Conservation (phyloP, 2,797 vertebrate species). For the Ciconia nigra region DNA sequence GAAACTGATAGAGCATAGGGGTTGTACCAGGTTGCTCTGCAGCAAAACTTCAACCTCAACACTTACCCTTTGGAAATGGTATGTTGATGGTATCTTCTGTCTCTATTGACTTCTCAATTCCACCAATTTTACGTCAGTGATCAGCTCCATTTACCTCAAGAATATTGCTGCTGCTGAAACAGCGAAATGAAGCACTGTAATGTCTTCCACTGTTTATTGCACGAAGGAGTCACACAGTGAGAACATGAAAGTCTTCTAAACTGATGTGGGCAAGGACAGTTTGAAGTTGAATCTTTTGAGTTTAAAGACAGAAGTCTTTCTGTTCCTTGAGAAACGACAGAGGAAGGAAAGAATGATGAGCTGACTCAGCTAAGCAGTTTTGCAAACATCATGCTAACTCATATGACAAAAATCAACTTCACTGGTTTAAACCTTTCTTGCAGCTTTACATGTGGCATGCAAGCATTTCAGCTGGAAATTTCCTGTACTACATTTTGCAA, state of each 20-base stretch:
- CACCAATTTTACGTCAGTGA: not conserved
- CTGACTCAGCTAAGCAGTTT: not conserved
- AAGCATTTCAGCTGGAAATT: not conserved
- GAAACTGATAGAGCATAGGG: not conserved
- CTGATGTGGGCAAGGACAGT: not conserved
- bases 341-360: not conserved
- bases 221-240: not conserved
- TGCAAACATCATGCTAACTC: not conserved
- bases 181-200: not conserved
- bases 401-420: not conserved
- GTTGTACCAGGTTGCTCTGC: not conserved
- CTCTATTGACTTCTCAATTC: not conserved
- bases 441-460: not conserved
- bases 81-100: not conserved
- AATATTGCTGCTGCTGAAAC: not conserved
- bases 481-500: not conserved
- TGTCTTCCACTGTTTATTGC: not conserved
- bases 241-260: not conserved
- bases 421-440: not conserved
- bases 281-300: not conserved
- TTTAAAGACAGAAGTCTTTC: not conserved
- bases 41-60: not conserved
- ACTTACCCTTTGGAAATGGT: not conserved
- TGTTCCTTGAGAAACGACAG: not conserved
- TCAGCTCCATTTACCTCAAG: not conserved